Evolutionary conservation across 2,888 invertebrate species (phyloP).

Genomic region (Polydrusus pterygomalis): DNA sequence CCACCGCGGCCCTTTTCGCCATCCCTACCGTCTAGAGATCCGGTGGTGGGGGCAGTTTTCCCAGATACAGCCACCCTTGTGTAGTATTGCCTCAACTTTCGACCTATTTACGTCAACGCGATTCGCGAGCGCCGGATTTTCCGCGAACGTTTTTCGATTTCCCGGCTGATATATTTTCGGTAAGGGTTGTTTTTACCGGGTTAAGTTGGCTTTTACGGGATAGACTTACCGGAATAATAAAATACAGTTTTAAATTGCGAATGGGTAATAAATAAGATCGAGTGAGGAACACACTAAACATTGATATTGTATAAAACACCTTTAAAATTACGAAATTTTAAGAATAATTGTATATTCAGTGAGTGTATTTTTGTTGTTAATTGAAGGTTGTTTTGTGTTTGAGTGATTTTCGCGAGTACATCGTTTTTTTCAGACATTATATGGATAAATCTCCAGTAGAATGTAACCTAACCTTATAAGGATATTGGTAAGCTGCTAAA

Average conservation of each 20-base stretch:
- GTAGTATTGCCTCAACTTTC: conserved; percentile 52
- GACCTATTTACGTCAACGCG: conserved; percentile 24
- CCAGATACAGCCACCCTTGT: conserved; percentile 56
- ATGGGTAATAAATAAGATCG: background rate
- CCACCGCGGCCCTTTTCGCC: conserved; percentile 33
- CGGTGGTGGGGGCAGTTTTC: conserved; percentile 53
- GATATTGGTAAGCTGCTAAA: conserved; percentile 16
- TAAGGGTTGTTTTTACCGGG: conserved; percentile 10
- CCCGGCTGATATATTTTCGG: background rate
- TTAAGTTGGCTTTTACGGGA: background rate
- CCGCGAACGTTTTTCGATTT: conserved; percentile 15
- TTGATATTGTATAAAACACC: background rate
- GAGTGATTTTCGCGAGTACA: conserved; percentile 4
- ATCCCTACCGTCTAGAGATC: conserved; percentile 46
- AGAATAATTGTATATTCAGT: background rate
- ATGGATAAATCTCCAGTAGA: conserved; percentile 24
- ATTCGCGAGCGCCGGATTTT: conserved; percentile 17
- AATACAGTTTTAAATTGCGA: too few relatives aligned
- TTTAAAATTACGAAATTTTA: background rate
- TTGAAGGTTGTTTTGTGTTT: background rate
- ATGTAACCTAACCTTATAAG: conserved; percentile 19
- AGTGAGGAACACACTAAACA: background rate
- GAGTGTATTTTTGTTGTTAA: conserved; percentile 8
- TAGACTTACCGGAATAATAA: too few relatives aligned
- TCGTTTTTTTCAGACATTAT: background rate